Percentiles rank a stretch among this genome's conserved stretches.
These are phyloP conservation scores for Ictalurus punctatus DNA, from an alignment of 2,113 vertebrate species.

Conservation along the genomic window DNA sequence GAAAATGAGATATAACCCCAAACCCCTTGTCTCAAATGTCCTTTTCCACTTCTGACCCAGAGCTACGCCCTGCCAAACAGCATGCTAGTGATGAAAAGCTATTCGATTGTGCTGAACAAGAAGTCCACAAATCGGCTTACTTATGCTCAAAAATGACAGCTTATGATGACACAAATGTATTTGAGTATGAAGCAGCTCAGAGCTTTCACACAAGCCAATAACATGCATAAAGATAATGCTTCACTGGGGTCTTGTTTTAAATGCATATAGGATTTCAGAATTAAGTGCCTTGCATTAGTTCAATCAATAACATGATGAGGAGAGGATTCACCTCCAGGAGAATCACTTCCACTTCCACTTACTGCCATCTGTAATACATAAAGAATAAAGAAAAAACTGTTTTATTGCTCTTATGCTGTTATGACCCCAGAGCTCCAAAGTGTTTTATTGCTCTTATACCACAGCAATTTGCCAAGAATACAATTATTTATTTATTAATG, in stretches of 20 bases:
- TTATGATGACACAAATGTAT: background rate
- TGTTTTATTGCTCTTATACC: background rate
- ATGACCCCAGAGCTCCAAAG: background rate
- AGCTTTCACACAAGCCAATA: background rate
- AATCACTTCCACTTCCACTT: conserved; percentile 69
- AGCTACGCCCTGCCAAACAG: background rate
- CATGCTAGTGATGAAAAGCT: background rate
- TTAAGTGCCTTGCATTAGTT: conserved; percentile 5
- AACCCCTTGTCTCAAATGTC: background rate
- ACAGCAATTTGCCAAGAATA: background rate
- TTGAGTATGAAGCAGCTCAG: background rate
- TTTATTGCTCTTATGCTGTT: background rate
- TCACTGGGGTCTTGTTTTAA: conserved; percentile 12
- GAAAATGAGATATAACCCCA: background rate
- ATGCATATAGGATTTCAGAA: conserved; percentile 1
- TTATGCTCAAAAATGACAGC: background rate
- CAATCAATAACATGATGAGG: conserved; percentile 5
- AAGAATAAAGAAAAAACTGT: background rate
- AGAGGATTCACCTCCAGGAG: background rate
- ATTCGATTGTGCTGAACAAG: background rate
- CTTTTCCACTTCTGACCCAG: background rate
- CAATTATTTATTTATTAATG: background rate
- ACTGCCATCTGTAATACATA: conserved; percentile 81
- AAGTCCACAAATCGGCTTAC: background rate
- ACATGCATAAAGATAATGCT: background rate